Conservation (phyloP, 2,888 invertebrate species). For the Coelopa pilipes region DNA sequence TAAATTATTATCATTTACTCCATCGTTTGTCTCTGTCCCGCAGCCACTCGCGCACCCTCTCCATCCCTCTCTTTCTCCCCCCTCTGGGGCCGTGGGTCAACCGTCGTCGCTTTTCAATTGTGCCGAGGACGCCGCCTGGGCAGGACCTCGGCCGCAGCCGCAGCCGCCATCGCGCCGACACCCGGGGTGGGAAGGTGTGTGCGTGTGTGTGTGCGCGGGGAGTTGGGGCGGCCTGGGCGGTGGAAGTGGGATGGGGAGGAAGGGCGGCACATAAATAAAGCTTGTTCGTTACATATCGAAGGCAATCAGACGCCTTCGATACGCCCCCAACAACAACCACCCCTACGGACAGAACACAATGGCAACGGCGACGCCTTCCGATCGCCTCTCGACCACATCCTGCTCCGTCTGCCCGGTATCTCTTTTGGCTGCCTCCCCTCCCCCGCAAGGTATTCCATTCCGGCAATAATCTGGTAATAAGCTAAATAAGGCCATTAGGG, state of each 20-base stretch:
- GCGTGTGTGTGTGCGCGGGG: background rate
- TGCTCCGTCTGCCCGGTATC: no score
- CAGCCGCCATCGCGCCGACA: background rate
- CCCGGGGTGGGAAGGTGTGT: background rate
- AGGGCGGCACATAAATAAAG: conserved; percentile 9
- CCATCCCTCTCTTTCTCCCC: no score
- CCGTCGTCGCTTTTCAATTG: background rate
- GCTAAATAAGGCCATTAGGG: background rate
- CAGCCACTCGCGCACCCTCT: no score
- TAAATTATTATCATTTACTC: conserved; percentile 17
- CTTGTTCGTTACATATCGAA: background rate
- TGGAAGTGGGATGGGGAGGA: background rate
- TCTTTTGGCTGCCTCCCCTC: no score
- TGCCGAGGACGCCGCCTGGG: background rate
- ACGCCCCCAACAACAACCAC: no score
- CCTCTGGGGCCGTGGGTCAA: background rate
- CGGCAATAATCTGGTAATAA: background rate
- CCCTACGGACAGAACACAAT: no score
- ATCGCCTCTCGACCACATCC: no score
- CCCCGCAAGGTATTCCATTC: background rate
- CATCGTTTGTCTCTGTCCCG: no score
- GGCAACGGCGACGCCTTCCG: no score
- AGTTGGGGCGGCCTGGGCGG: background rate
- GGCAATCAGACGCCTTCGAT: background rate
- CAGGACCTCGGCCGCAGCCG: background rate